A percentile compares a stretch with the other conserved stretches of the same genome.
phyloP scores from a whole-genome alignment of 92 coral and sea anemone genomes.

The Epizoanthus illoricatus region DNA sequence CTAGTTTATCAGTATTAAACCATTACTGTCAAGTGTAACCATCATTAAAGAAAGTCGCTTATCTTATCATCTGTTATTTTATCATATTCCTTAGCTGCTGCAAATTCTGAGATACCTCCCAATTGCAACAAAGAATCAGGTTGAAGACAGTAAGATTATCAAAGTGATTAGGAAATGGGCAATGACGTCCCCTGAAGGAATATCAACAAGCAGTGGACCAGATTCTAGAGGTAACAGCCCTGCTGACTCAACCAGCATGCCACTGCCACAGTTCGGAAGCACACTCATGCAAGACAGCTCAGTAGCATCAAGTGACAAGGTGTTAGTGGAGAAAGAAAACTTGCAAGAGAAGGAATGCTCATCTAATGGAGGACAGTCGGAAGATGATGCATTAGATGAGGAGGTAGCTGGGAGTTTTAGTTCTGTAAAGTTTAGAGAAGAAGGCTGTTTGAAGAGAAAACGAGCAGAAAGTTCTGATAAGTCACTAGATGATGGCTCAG shows the following conservation, averaged over 20 bases:
- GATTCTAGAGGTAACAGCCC: slow-evolving; percentile 73
- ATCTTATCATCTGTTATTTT: neutral
- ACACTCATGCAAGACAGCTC: slow-evolving; percentile 43
- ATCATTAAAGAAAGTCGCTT: no score
- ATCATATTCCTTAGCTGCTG: slow-evolving; percentile 59
- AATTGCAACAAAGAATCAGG: slow-evolving; percentile 85
- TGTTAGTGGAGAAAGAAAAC: neutral
- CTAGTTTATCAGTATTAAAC: no score
- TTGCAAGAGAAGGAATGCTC: slow-evolving; percentile 41
- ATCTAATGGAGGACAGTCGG: slow-evolving; percentile 57
- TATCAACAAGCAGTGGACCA: slow-evolving; percentile 78
- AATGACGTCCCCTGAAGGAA: slow-evolving; percentile 54
- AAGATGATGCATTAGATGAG: slow-evolving; percentile 62
- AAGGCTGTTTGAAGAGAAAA: slow-evolving; percentile 29
- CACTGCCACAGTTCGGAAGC: slow-evolving; percentile 62
- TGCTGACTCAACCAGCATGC: slow-evolving; percentile 67
- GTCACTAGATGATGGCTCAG: slow-evolving; percentile 86
- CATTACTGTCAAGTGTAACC: no score
- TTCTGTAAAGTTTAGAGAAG: slow-evolving; percentile 27
- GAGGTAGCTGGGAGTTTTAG: slow-evolving; percentile 60
- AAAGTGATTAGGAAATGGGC: slow-evolving; percentile 94
- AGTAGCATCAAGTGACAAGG: slow-evolving; percentile 30
- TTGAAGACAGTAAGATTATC: slow-evolving; percentile 89
- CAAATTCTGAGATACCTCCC: slow-evolving; percentile 83
- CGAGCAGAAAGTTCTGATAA: slow-evolving; percentile 57